Conservation (phyloP, 2,888 invertebrate species). For the Proisotoma minuta region DNA sequence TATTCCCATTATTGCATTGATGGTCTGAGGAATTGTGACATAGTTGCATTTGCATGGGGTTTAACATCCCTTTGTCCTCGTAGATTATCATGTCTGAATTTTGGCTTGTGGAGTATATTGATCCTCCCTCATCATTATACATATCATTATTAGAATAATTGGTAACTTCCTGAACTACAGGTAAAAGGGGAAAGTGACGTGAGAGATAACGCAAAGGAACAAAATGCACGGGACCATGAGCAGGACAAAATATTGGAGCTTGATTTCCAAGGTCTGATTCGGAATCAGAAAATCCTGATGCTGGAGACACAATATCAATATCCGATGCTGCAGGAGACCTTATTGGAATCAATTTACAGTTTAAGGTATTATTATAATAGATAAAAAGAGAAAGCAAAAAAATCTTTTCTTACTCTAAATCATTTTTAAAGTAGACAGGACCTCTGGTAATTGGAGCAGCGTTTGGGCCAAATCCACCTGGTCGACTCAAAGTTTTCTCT, state of each 20-base stretch:
- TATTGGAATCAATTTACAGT: too few species aligned
- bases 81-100: constrained; percentile 30
- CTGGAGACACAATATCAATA: constrained; percentile 41
- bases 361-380: neutral
- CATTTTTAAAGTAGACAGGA: constrained; percentile 36
- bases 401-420: constrained; percentile 31
- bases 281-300: constrained; percentile 40
- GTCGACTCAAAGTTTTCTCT: constrained; percentile 6
- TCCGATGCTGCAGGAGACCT: constrained; percentile 41
- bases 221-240: constrained; percentile 37
- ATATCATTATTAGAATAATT: constrained; percentile 21
- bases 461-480: constrained; percentile 5
- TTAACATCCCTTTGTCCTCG: constrained; percentile 19
- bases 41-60: neutral
- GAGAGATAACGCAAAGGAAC: constrained; percentile 36
- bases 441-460: constrained; percentile 32
- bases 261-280: constrained; percentile 32
- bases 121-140: constrained; percentile 41
- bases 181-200: constrained; percentile 40
- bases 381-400: neutral
- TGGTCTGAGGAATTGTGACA: neutral
- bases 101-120: constrained; percentile 38
- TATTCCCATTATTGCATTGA: neutral
- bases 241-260: constrained; percentile 36
- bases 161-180: constrained; percentile 40